Evolutionary conservation across 1,140 invertebrate species (phyloP).

Genomic region (Orussus abietinus): DNA sequence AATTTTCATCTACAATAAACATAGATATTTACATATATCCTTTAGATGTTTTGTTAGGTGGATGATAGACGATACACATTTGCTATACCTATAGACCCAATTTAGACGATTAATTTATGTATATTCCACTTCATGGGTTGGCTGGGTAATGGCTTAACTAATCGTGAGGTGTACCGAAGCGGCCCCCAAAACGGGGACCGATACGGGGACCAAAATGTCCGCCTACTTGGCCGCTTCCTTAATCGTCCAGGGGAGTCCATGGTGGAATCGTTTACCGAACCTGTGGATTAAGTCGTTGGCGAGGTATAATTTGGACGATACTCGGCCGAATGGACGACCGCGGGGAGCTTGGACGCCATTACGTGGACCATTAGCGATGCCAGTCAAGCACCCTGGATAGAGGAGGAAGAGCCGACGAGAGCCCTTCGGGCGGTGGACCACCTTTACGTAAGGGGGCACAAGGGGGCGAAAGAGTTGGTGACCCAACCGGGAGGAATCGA

Average conservation of each 20-base stretch:
- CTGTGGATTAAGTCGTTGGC: slow-evolving; percentile 20
- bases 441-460: not conserved
- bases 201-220: too few species aligned
- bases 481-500: not conserved
- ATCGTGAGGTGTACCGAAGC: too few species aligned
- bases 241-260: not conserved
- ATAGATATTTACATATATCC: too few species aligned
- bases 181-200: too few species aligned
- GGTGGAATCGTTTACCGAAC: slow-evolving; percentile 13
- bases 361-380: slow-evolving; percentile 1
- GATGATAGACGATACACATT: too few species aligned
- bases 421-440: not conserved
- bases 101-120: too few species aligned
- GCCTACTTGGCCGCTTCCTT: not conserved
- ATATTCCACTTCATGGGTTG: too few species aligned
- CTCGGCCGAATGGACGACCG: slow-evolving; percentile 8
- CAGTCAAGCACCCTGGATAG: not conserved
- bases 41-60: too few species aligned
- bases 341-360: slow-evolving; percentile 5
- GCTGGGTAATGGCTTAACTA: too few species aligned
- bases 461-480: not conserved
- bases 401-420: not conserved
- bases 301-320: slow-evolving; percentile 17
- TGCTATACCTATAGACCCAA: too few species aligned
- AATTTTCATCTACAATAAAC: too few species aligned